phyloP scores from a whole-genome alignment of 2,797 vertebrate species.

The Hemibagrus guttatus region DNA sequence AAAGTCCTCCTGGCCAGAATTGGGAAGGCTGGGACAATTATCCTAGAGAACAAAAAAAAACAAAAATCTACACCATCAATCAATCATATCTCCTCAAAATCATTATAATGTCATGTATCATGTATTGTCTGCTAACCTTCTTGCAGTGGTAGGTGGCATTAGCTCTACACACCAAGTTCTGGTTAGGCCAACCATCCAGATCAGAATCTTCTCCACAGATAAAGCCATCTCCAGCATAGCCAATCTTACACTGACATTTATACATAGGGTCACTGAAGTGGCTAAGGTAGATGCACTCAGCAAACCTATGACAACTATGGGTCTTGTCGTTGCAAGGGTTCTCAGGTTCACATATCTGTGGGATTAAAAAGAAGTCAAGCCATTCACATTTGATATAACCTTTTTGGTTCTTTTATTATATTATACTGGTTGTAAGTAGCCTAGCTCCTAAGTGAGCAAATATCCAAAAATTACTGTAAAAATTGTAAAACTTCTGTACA shows the following conservation, averaged over 20 bases:
- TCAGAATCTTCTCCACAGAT: constrained; percentile 97
- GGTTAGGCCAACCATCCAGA: constrained; percentile 98
- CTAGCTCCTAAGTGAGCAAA: background rate
- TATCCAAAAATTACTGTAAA: background rate
- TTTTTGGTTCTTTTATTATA: constrained; percentile 6
- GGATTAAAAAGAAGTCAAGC: constrained; percentile 22
- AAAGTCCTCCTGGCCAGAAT: constrained; percentile 98
- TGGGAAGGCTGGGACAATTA: constrained; percentile 94
- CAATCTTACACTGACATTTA: constrained; percentile 94
- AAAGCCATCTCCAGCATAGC: constrained; percentile 93
- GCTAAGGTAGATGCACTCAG: constrained; percentile 92
- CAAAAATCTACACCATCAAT: background rate
- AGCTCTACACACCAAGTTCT: constrained; percentile 88
- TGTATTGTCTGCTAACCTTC: constrained; percentile 76
- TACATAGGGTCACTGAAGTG: constrained; percentile 97
- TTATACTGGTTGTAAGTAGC: background rate
- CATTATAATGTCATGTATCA: background rate
- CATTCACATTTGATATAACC: background rate
- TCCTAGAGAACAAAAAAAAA: constrained; percentile 73
- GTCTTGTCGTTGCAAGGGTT: constrained; percentile 95
- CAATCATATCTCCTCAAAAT: background rate
- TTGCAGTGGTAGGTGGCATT: constrained; percentile 93
- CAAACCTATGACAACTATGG: constrained; percentile 89
- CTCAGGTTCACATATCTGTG: constrained; percentile 91
- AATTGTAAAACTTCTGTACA: background rate